phyloP scores from a whole-genome alignment of 1,140 invertebrate species.

The Drosophila nannoptera region DNA sequence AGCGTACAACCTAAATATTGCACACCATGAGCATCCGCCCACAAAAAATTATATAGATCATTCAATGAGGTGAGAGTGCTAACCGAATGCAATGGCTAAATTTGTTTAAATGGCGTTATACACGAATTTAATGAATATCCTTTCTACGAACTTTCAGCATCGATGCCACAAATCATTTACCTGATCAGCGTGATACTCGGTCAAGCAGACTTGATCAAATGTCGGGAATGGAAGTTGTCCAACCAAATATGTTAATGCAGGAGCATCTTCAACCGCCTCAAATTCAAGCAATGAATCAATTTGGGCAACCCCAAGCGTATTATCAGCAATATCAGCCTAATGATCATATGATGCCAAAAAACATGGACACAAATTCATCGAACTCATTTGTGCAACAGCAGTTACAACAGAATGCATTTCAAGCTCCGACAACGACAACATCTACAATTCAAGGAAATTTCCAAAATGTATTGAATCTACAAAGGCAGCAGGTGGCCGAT shows the following conservation, averaged over 20 bases:
- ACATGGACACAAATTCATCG: slow-evolving; percentile 3
- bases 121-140: not conserved
- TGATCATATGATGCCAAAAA: slow-evolving; percentile 10
- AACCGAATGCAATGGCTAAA: not conserved
- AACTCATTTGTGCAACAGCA: slow-evolving; percentile 17
- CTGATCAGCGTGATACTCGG: slow-evolving; percentile 12
- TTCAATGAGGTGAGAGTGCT: slow-evolving; percentile 29
- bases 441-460: slow-evolving; percentile 52
- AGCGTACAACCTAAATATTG: slow-evolving; percentile 26
- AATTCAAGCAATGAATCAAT: slow-evolving; percentile 30
- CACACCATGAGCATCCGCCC: slow-evolving; percentile 11
- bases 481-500: slow-evolving; percentile 76
- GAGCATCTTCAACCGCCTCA: slow-evolving; percentile 24
- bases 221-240: not conserved
- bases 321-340: slow-evolving; percentile 28
- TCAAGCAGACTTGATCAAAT: slow-evolving; percentile 1
- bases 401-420: slow-evolving; percentile 17
- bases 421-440: slow-evolving; percentile 44
- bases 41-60: slow-evolving; percentile 18
- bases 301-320: slow-evolving; percentile 23
- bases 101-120: too few relatives aligned
- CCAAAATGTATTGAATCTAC: slow-evolving; percentile 53
- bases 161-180: not conserved
- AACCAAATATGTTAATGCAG: slow-evolving; percentile 2
- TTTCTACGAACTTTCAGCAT: slow-evolving; percentile 7